phyloP scores from a whole-genome alignment of 2,113 vertebrate genomes.

The Tylochromis polylepis region DNA sequence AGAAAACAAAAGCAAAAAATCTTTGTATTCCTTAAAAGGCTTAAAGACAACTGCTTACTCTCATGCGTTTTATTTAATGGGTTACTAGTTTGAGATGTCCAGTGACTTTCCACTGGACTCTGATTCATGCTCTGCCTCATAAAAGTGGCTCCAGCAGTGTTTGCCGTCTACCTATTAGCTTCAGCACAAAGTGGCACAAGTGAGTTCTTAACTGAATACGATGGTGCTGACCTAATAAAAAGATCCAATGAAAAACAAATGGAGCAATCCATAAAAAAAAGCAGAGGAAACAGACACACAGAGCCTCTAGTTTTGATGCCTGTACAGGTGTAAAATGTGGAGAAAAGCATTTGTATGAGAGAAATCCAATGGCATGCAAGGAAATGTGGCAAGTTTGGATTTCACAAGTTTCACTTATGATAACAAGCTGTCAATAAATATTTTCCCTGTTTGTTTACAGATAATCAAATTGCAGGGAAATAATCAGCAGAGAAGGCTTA shows the following conservation, averaged over 20 bases:
- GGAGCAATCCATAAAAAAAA: neutral
- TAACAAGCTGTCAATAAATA: neutral
- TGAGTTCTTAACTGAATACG: neutral
- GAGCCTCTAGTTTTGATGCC: neutral
- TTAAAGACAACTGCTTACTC: neutral
- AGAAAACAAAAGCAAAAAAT: neutral
- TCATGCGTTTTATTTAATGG: neutral
- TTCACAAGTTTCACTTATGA: neutral
- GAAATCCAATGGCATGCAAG: neutral
- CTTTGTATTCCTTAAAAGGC: neutral
- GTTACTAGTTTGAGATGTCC: neutral
- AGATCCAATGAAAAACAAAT: neutral
- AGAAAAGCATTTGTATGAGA: neutral
- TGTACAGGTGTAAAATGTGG: neutral
- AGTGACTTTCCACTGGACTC: neutral
- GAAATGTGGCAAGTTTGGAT: neutral
- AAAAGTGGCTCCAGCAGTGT: neutral
- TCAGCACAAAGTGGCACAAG: neutral
- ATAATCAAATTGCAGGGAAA: neutral
- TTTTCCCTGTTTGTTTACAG: neutral
- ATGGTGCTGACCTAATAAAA: neutral
- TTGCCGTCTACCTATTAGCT: neutral
- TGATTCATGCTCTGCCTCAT: neutral
- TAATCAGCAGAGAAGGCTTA: fast-evolving
- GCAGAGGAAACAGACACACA: neutral